phyloP scores from a whole-genome alignment of 2,797 vertebrate genomes.

The Delichon dasypus region DNA sequence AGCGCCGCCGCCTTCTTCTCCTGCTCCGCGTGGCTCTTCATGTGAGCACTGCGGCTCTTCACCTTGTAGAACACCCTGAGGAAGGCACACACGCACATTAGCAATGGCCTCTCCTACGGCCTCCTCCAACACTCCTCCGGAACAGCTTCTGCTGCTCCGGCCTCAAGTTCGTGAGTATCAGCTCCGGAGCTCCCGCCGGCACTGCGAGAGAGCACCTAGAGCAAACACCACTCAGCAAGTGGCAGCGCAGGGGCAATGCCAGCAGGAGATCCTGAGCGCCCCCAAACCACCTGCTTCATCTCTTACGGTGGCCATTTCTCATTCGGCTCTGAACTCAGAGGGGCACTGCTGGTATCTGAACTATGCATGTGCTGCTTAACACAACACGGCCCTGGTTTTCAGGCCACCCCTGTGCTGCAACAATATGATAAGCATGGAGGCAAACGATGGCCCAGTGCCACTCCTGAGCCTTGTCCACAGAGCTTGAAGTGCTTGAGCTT shows the following conservation, averaged over 20 bases:
- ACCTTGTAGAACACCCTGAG: slow-evolving; percentile 94
- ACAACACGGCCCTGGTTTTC: background rate
- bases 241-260: background rate
- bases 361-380: background rate
- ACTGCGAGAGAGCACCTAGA: background rate
- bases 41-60: slow-evolving; percentile 98
- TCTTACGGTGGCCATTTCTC: background rate
- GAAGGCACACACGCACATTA: background rate
- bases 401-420: background rate
- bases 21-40: slow-evolving; percentile 98
- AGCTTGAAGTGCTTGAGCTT: background rate
- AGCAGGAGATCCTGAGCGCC: background rate
- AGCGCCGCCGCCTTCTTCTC: slow-evolving; percentile 95
- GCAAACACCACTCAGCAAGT: rapidly evolving
- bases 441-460: background rate
- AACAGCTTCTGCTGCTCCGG: background rate
- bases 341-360: background rate
- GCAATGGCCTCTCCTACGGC: background rate
- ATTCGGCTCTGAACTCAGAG: background rate
- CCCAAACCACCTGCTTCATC: rapidly evolving
- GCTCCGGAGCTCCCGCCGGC: rapidly evolving
- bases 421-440: background rate
- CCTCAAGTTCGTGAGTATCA: background rate
- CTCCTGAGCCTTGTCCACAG: background rate
- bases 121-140: background rate